Base-by-base conservation (phyloP, 2,113 vertebrate genomes). In the Leucosticte australis region DNA sequence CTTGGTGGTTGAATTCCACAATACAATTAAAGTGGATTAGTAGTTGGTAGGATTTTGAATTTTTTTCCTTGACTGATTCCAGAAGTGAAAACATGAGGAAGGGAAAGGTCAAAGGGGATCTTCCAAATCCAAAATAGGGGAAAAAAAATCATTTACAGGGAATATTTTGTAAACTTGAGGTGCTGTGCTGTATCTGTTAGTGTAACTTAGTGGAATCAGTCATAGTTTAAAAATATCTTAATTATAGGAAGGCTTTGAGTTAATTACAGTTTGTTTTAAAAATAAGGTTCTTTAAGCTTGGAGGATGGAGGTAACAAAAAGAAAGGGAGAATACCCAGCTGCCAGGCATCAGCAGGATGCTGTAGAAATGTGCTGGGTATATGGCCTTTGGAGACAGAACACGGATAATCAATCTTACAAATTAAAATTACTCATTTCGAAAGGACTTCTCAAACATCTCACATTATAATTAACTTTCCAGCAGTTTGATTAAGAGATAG, bases 91-190 rank as follows among this genome's bases (percentile, higher is more conserved):
- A 31, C 10, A 31, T 0, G 3, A 75, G 28, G 28, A 84, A 77
- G 15, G 5, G 6, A 30, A 53, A 30, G 33, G 20, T 82, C 18
- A 63, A 46, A 55, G 42, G 42, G 13, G 4, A 41, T 75, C 18
- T 93, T 78, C 31, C 20, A 28, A 78, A 21, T 70, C 44, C 5
- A 46, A 53, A 74, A 27, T n/a, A 78, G 14, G 39, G 14, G 39
- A 46, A 53, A 63, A 49, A 79, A 57, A 42, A 0, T 68, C 8
- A n/a, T 50, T 85, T 83, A 42, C 0, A 0, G 18, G 19, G 8
- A 85, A 35, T 80, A 28, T 27, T 73, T 95, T 83, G 47, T 1
- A 52, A 73, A 47, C 37, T 31, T 35, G 24, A 78, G 71, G 39
- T 74, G 11, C 20, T 50, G 2, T 55, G 12, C 50, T 86, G 12